phyloP scores from a whole-genome alignment of 2,113 vertebrate genomes.

The Archilochus colubris region DNA sequence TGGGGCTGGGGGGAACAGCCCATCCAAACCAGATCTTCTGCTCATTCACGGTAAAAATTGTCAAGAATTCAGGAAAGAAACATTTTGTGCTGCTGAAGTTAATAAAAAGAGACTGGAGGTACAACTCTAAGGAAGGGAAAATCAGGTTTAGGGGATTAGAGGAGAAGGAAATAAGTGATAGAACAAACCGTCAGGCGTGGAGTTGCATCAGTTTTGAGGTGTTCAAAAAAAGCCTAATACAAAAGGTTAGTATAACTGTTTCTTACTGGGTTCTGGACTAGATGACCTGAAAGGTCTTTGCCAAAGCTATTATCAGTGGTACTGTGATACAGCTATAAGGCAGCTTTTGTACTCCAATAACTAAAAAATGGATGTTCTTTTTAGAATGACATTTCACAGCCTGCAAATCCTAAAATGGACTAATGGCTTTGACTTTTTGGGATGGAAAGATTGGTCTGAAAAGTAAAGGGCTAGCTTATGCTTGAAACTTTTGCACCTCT shows the following conservation, averaged over 20 bases:
- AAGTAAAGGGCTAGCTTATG: slow-evolving; percentile 60
- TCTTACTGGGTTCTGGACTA: slow-evolving; percentile 15
- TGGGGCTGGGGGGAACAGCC: too few relatives aligned
- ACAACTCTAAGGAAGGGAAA: neutral
- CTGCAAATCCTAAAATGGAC: slow-evolving; percentile 49
- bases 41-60: neutral
- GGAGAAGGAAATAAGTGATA: neutral
- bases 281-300: slow-evolving; percentile 46
- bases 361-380: slow-evolving; percentile 61
- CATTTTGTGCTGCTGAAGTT: neutral
- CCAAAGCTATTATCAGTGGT: slow-evolving; percentile 45
- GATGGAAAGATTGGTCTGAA: slow-evolving; percentile 51
- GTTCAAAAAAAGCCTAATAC: slow-evolving; percentile 18
- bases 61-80: neutral
- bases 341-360: slow-evolving; percentile 53
- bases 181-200: neutral
- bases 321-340: slow-evolving; percentile 46
- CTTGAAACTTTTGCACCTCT: slow-evolving; percentile 70
- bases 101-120: neutral
- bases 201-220: neutral
- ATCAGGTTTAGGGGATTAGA: neutral
- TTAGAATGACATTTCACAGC: slow-evolving; percentile 66
- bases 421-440: slow-evolving; percentile 73
- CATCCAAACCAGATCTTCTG: neutral
- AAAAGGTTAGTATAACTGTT: slow-evolving; percentile 22